These are phyloP conservation scores for Papilio elwesi DNA, from an alignment of 2,888 invertebrate genomes.

Conservation along the genomic window DNA sequence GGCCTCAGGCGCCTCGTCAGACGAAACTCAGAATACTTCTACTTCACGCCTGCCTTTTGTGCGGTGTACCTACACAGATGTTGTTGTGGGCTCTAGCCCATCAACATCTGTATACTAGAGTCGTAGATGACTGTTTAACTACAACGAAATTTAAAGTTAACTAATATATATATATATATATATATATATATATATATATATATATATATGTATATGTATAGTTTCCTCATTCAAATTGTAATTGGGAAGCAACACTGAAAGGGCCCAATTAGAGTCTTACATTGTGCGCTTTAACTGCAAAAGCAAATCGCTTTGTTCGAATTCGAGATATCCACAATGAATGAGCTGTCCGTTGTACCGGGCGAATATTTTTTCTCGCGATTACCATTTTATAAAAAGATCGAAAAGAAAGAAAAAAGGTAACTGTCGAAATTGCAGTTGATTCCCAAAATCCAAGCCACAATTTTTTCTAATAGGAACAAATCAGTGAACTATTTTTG, in stretches of 20 bases:
- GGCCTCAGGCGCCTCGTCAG: no score
- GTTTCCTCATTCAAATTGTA: background rate
- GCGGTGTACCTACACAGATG: no score
- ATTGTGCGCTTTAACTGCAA: constrained; percentile 10
- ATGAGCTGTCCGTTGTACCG: background rate
- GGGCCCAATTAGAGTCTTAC: constrained; percentile 2
- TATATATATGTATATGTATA: no score
- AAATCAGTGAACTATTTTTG: no score
- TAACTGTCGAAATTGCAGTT: constrained; percentile 9
- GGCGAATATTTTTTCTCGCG: background rate
- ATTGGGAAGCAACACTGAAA: constrained; percentile 8
- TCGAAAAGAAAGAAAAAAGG: background rate
- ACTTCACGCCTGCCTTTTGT: no score
- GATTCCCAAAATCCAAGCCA: background rate
- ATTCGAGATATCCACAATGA: constrained; percentile 22
- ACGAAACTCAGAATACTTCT: no score
- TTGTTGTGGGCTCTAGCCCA: no score
- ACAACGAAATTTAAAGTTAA: no score
- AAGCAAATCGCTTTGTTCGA: constrained; percentile 23
- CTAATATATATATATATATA: no score
- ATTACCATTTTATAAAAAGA: constrained; percentile 10
- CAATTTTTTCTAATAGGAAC: background rate
- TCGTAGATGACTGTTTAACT: no score
- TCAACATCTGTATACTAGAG: no score
- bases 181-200: no score